Base-by-base conservation (phyloP, 2,888 invertebrate species). In the Myopa tessellatipennis region DNA sequence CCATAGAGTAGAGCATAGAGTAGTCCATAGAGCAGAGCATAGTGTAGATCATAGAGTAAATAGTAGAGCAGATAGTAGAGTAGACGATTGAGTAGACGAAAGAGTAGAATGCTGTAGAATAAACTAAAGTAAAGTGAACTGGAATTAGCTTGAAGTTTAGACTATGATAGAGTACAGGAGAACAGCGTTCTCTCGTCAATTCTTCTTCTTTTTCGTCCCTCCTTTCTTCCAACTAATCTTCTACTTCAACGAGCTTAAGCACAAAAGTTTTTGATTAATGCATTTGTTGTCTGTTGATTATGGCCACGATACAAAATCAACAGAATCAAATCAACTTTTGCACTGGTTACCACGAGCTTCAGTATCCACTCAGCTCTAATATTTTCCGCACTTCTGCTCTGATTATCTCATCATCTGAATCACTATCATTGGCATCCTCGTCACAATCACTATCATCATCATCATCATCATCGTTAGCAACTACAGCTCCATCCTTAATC, bases 371-470 rank as follows among this genome's bases (percentile, higher is more conserved):
- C 6, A 60, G 60, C 12, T 18, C 12, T 16, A 12, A 6, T 60
- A 16, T 60, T 60, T 60, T 60, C 45, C 10, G 45, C 10, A 45
- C 10, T 45, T 10, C 45, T 45, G 6, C 45, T 45, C 10, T 45
- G 45, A 45, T 45, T 45, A 45, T 45, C 10, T 45, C 45, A 10
- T 45, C 10, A 6, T 45, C 45, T 36, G 36, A 40, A 67, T 45
- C 12, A n/a, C 34, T 26, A 12, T 70, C 36, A 10, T 45, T 10
- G 45, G 7, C 1, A 3, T 45, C 45, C 6, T 10, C 45, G 52
- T 70, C 70, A 55, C 52, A 52, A 70, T 55, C 55, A 18, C 52
- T 36, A 70, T 55, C 52, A 70, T 70, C 5, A 55, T 55, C 74
- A 65, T 52, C 52, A 14, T 38, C 50, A 40, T 14, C 58, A n/a